Evolutionary conservation across 2,888 invertebrate genomes (phyloP).

Genomic region (Anagyrus pseudococci): DNA sequence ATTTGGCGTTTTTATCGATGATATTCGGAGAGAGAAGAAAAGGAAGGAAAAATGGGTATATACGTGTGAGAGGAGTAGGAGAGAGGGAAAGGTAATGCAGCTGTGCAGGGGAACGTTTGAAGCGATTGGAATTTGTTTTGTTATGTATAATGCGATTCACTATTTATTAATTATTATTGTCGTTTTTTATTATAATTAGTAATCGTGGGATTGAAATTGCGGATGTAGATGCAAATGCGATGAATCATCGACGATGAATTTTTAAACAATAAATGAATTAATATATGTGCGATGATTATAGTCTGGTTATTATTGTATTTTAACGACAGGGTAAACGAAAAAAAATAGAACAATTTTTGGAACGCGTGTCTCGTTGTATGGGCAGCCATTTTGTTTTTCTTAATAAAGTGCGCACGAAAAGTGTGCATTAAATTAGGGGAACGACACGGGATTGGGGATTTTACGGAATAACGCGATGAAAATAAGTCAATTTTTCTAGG

Average conservation of each 20-base stretch:
- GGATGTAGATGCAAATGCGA: conserved; percentile 19
- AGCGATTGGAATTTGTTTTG: not conserved
- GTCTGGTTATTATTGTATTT: conserved; percentile 56
- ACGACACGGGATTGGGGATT: conserved; percentile 33
- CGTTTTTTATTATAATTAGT: conserved; percentile 41
- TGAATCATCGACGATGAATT: conserved; percentile 24
- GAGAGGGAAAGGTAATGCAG: no score
- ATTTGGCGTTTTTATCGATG: conserved; percentile 23
- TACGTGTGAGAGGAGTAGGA: no score
- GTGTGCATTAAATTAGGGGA: no score
- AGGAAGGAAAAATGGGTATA: conserved; percentile 5
- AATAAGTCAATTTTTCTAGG: conserved; percentile 43
- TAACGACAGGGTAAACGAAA: conserved; percentile 60
- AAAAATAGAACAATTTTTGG: conserved; percentile 47
- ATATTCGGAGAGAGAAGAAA: not conserved
- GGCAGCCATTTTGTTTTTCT: conserved; percentile 55
- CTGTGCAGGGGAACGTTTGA: no score
- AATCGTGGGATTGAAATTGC: conserved; percentile 21
- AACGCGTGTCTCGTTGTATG: conserved; percentile 51
- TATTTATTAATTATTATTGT: conserved; percentile 37
- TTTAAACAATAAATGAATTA: conserved; percentile 34
- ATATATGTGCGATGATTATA: conserved; percentile 49
- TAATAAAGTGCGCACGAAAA: no score
- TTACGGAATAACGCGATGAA: conserved; percentile 23
- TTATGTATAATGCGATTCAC: conserved; percentile 42